Evolutionary conservation across 2,113 vertebrate genomes (phyloP).

Genomic region (Mustela lutreola): DNA sequence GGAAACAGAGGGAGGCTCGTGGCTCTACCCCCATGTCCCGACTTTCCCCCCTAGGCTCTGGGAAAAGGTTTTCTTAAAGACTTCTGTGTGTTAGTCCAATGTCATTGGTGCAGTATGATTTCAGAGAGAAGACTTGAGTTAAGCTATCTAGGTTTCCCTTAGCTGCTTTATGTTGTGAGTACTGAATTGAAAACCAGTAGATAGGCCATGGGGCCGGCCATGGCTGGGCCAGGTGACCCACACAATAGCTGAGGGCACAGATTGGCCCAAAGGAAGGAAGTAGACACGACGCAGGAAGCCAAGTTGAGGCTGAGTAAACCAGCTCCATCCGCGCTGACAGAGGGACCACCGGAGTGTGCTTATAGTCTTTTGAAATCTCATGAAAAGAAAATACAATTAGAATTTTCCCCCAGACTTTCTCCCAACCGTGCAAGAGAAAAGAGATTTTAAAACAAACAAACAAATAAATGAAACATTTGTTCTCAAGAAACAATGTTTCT

Average conservation of each 20-base stretch:
- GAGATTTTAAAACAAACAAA: constrained; percentile 25
- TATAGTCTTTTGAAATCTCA: neutral
- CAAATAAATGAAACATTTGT: neutral
- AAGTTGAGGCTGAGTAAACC: neutral
- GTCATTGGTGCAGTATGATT: accelerated
- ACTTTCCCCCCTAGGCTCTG: neutral
- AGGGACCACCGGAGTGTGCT: neutral
- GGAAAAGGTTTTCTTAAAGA: neutral
- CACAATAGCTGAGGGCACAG: neutral
- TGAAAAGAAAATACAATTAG: neutral
- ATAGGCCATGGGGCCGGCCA: neutral
- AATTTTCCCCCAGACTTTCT: neutral
- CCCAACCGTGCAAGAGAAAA: neutral
- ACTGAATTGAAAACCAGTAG: neutral
- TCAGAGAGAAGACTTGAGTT: neutral
- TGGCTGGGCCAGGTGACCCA: neutral
- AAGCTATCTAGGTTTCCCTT: neutral
- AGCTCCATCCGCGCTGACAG: neutral
- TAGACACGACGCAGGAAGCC: constrained; percentile 20
- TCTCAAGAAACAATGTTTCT: constrained; percentile 32
- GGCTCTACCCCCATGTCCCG: accelerated
- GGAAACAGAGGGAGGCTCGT: accelerated
- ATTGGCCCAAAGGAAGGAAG: neutral
- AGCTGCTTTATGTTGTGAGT: neutral
- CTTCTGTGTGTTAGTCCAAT: neutral